These are phyloP conservation scores for Phenganax subtilis DNA, from an alignment of 92 coral and sea anemone species.

Conservation along the genomic window DNA sequence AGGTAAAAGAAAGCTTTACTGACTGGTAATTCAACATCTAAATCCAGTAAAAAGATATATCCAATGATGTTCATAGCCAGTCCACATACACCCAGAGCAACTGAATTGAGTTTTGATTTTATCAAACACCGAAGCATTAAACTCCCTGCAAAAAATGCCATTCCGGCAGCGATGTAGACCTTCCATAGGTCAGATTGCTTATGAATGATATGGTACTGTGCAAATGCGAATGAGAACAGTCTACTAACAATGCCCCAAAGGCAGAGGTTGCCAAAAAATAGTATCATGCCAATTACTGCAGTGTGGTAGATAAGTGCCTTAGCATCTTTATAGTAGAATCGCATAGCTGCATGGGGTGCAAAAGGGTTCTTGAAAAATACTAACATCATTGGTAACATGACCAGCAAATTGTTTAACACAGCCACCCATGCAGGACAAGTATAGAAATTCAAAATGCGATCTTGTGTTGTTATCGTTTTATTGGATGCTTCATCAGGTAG, in stretches of 20 bases:
- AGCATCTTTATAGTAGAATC: constrained; percentile 79
- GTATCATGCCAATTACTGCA: constrained; percentile 46
- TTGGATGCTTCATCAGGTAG: constrained; percentile 11
- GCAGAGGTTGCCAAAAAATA: constrained; percentile 70
- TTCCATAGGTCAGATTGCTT: constrained; percentile 73
- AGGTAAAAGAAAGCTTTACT: constrained; percentile 57
- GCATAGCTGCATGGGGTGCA: constrained; percentile 92
- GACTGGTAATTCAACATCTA: constrained; percentile 42
- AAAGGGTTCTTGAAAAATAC: constrained; percentile 85
- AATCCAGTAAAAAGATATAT: constrained; percentile 61
- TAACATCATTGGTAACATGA: constrained; percentile 69
- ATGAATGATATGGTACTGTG: constrained; percentile 70
- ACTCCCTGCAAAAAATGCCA: constrained; percentile 60
- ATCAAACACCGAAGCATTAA: constrained; percentile 56
- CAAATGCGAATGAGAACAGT: constrained; percentile 76
- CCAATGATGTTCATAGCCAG: constrained; percentile 64
- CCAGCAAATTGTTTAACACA: constrained; percentile 56
- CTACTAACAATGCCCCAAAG: constrained; percentile 84
- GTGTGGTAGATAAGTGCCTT: constrained; percentile 65
- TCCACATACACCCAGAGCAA: constrained; percentile 64
- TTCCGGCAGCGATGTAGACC: constrained; percentile 73
- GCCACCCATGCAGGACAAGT: constrained; percentile 92
- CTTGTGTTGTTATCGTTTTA: constrained; percentile 29
- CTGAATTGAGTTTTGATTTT: constrained; percentile 56
- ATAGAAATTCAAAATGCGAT: constrained; percentile 54